Evolutionary conservation across 2,113 vertebrate species (phyloP).

Genomic region (Orycteropus afer): DNA sequence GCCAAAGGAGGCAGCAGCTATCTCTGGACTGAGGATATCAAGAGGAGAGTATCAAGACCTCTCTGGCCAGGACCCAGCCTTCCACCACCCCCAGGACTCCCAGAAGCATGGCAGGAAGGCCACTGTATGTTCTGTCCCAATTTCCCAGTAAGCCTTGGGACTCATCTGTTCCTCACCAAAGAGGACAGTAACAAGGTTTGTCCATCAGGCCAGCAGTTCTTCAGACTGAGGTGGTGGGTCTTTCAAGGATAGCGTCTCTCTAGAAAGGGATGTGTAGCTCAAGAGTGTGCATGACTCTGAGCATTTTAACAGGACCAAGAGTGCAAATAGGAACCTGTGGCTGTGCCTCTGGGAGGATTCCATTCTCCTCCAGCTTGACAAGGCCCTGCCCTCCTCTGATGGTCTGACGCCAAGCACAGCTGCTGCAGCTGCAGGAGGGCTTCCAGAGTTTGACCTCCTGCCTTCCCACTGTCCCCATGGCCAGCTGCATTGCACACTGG

Average conservation of each 20-base stretch:
- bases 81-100: background rate
- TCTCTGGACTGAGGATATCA: background rate
- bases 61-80: background rate
- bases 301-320: too few relatives aligned
- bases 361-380: background rate
- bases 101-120: background rate
- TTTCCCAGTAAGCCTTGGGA: background rate
- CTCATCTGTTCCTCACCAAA: background rate
- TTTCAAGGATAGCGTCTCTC: background rate
- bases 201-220: background rate
- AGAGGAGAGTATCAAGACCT: background rate
- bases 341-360: background rate
- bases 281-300: rapidly evolving
- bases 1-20: background rate
- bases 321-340: too few relatives aligned
- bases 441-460: conserved; percentile 23
- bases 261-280: background rate
- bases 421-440: conserved; percentile 49
- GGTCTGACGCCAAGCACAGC: background rate
- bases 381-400: background rate
- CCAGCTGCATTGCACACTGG: conserved; percentile 27
- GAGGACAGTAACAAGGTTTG: background rate
- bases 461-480: background rate
- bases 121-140: background rate
- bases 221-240: background rate